Conservation (phyloP, 2,113 vertebrate species). For the Silurus glanis region DNA sequence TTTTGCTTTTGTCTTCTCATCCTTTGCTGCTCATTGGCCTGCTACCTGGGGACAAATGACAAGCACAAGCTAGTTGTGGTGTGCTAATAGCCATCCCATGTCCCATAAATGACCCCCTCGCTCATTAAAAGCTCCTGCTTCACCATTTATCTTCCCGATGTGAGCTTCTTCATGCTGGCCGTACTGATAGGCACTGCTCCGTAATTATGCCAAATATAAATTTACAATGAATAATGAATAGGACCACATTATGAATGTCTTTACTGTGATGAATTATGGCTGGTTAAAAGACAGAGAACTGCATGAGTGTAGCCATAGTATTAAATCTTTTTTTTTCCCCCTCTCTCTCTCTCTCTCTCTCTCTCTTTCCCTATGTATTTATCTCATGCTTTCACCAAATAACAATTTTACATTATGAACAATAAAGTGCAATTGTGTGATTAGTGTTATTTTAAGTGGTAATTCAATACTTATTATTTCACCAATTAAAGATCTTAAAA, state of each 20-base stretch:
- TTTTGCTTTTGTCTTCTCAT: slow-evolving; percentile 43
- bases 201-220: slow-evolving; percentile 61
- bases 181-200: slow-evolving; percentile 55
- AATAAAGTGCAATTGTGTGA: neutral
- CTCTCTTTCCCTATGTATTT: neutral
- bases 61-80: slow-evolving; percentile 50
- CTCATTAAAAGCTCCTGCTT: slow-evolving; percentile 57
- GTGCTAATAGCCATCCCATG: slow-evolving; percentile 49
- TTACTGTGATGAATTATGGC: slow-evolving; percentile 54
- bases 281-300: slow-evolving; percentile 35
- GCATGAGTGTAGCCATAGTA: slow-evolving; percentile 20
- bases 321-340: slow-evolving; percentile 7
- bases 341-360: slow-evolving; percentile 9
- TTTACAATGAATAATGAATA: slow-evolving; percentile 64
- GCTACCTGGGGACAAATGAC: slow-evolving; percentile 53
- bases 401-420: neutral
- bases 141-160: slow-evolving; percentile 58
- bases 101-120: slow-evolving; percentile 54
- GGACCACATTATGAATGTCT: slow-evolving; percentile 53
- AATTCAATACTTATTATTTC: neutral
- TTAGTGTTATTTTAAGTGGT: neutral
- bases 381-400: neutral
- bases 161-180: slow-evolving; percentile 46
- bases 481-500: neutral
- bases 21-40: slow-evolving; percentile 42